Base-by-base conservation (phyloP, 2,797 vertebrate species). In the Meda fulgida region DNA sequence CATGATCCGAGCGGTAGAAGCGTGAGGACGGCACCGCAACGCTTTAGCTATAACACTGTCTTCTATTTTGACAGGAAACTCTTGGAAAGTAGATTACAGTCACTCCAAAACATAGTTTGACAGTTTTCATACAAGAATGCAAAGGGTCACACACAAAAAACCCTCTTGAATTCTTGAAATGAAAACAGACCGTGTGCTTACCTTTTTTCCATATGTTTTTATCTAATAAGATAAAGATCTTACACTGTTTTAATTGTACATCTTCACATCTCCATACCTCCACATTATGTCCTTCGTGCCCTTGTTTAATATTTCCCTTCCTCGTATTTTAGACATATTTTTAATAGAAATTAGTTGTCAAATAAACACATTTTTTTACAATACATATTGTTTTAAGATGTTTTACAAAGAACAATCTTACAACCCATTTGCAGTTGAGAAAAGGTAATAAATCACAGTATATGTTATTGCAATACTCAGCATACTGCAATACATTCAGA, bases 31-130 rank as follows among this genome's bases (percentile, higher is more conserved):
- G 43, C 43, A 11, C 76, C 40, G 65, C 78, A 34, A 16, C 31
- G 46, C 43, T 80, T 90, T 91, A 92, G 92, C 89, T 90, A 23
- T 91, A 88, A 85, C 38, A 75, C 79, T 88, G 89, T 91, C 89
- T 75, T 85, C 90, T 77, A 48, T 87, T 51, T 67, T 81, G 90
- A 89, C 88, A 82, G 86, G 89, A 76, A 70, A 21, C 76, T n/a
- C 63, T 81, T 4, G 84, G 85, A 88, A 91, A 82, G 67, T 89
- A 76, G 85, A 91, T 92, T 91, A 89, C 89, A 91, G 79, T 87
- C 84, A 86, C 79, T 91, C 55, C 31, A 69, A 67, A 75, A 77
- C 70, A 77, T 55, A 63, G 60, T 88, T 85, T 85, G 51, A 72
- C 48, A 7, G 23, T 23, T 71, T 72, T 10, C 11, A 60, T 16